Conservation (phyloP, 2,113 vertebrate species). For the Hyla sarda region DNA sequence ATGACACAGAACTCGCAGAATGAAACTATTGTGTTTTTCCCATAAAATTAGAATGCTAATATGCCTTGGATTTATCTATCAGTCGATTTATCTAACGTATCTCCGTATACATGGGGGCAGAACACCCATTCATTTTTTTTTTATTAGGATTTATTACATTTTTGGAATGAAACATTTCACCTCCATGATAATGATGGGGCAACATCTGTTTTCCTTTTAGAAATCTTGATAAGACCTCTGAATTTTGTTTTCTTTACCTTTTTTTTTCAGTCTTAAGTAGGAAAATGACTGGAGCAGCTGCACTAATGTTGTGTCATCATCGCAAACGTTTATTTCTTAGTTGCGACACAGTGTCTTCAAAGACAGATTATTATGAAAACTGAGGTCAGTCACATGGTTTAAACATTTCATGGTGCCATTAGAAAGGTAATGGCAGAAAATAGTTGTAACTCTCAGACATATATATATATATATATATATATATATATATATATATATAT, state of each 20-base stretch:
- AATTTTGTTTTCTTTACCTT: constrained; percentile 50
- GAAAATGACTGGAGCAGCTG: constrained; percentile 51
- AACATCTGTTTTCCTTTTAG: constrained; percentile 58
- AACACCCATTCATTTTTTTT: constrained; percentile 57
- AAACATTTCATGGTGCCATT: constrained; percentile 43
- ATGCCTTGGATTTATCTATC: constrained; percentile 49
- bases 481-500: too few species aligned
- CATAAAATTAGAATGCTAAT: constrained; percentile 24
- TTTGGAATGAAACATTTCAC: constrained; percentile 59
- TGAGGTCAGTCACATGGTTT: constrained; percentile 35
- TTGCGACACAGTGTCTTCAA: constrained; percentile 45
- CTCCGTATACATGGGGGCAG: constrained; percentile 49
- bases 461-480: too few species aligned
- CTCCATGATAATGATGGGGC: constrained; percentile 58
- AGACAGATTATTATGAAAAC: constrained; percentile 50
- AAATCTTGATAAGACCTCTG: constrained; percentile 55
- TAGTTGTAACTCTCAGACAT: constrained; percentile 32
- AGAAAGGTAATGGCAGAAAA: constrained; percentile 52
- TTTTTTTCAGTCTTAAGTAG: constrained; percentile 27
- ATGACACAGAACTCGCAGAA: not conserved
- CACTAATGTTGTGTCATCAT: constrained; percentile 52
- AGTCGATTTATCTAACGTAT: constrained; percentile 58
- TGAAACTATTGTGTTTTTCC: constrained; percentile 1
- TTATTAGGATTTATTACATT: constrained; percentile 60
- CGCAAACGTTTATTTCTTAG: constrained; percentile 30